Evolutionary conservation across 2,888 invertebrate genomes (phyloP).

Genomic region (Nomada lathburiana): DNA sequence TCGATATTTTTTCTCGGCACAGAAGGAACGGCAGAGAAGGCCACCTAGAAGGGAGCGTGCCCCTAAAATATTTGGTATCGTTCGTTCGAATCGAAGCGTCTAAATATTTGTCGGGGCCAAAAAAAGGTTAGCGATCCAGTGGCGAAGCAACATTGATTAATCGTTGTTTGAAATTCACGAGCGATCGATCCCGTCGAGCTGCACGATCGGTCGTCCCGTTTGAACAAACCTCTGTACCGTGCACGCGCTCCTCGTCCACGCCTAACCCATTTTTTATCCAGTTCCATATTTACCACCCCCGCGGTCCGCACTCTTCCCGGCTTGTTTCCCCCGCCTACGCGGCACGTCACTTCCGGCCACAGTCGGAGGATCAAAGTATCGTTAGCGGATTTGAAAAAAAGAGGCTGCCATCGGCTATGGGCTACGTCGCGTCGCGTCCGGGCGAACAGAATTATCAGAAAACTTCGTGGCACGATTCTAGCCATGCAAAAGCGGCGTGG

Average conservation of each 20-base stretch:
- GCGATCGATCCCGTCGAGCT: constrained; percentile 1
- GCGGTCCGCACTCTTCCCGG: constrained; percentile 7
- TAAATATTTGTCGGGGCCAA: not conserved
- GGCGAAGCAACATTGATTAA: not conserved
- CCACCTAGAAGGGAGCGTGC: too few relatives aligned
- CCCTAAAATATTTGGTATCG: too few relatives aligned
- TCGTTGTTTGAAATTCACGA: constrained; percentile 14
- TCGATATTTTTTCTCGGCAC: too few relatives aligned
- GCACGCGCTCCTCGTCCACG: constrained; percentile 41
- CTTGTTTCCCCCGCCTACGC: constrained; percentile 30
- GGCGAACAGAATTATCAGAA: constrained; percentile 47
- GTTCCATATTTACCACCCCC: constrained; percentile 71
- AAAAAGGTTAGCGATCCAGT: not conserved
- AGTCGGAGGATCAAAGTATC: constrained; percentile 63
- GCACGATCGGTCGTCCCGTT: not conserved
- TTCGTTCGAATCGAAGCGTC: not conserved
- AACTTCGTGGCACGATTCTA: constrained; percentile 28
- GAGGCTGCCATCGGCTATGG: constrained; percentile 28
- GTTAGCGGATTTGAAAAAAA: constrained; percentile 46
- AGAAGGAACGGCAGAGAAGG: too few relatives aligned
- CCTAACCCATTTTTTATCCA: constrained; percentile 71
- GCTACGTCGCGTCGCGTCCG: constrained; percentile 2
- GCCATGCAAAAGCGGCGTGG: constrained; percentile 28
- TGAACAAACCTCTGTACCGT: constrained; percentile 11
- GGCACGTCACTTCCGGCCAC: constrained; percentile 57